Percentiles rank a stretch among this genome's conserved stretches.
Conservation (phyloP, 2,113 vertebrate species). For the Varanus komodoensis region DNA sequence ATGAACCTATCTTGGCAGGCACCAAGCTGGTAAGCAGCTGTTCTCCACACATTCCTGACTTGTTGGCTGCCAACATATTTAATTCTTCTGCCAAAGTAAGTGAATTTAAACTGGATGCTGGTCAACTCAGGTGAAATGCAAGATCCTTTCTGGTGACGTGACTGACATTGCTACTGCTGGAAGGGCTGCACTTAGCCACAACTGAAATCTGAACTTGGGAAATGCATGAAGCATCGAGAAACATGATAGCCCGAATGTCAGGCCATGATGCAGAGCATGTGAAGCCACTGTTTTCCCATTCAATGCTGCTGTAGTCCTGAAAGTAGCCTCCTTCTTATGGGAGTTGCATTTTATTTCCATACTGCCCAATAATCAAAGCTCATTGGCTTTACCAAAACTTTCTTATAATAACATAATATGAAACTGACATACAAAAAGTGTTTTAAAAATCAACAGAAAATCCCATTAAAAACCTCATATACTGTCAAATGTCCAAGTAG, state of each 20-base stretch:
- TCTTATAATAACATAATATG: too few species aligned
- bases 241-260: not conserved
- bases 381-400: too few species aligned
- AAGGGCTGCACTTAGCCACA: not conserved
- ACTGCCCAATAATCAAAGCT: too few species aligned
- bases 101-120: slow-evolving; percentile 23
- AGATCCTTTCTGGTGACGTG: not conserved
- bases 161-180: not conserved
- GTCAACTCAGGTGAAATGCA: slow-evolving; percentile 34
- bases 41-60: not conserved
- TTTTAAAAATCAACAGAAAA: too few species aligned
- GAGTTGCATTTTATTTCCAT: not conserved
- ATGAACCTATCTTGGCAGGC: slow-evolving; percentile 59
- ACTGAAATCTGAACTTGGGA: not conserved
- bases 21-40: slow-evolving; percentile 39
- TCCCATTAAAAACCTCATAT: too few species aligned
- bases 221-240: not conserved
- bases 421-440: too few species aligned
- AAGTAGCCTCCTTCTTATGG: not conserved
- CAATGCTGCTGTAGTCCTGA: not conserved
- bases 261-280: not conserved
- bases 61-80: slow-evolving; percentile 24
- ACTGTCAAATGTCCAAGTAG: too few species aligned
- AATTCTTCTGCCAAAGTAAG: slow-evolving; percentile 46
- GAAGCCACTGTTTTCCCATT: not conserved